Base-by-base conservation (phyloP, 2,113 vertebrate genomes). In the Channa argus region DNA sequence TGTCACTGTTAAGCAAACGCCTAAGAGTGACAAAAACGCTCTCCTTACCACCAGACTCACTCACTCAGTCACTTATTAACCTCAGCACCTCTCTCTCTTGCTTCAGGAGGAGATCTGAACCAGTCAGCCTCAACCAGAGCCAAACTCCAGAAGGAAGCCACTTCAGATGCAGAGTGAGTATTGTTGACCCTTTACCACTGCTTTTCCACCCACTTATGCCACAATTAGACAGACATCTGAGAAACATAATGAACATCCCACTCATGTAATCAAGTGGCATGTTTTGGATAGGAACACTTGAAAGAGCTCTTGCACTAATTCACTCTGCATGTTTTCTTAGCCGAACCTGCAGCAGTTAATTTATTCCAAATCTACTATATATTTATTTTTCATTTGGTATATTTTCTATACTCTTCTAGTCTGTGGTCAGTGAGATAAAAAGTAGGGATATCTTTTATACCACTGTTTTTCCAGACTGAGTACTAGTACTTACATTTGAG, bases 71-170 rank as follows among this genome's bases (percentile, higher is more conserved):
- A 4, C 54, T 47, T 15, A 44, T 41, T 76, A 55, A 88, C 83
- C 59, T 70, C 44, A 34, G 37, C 11, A 1, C 66, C 55, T 77
- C n/a, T 2, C 37, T 64, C 52, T 73, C 80, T 63, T 68, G 0
- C 86, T 86, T 13, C 91, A 99, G 98, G 94, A 85, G 97, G 97
- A 55, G 96, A 94, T 33, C 93, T 99, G 80, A 99, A 99, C 92
- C 94, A 88, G 82, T 97, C 97, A 33, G 93, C 96, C 1, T 89
- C 83, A 82, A 94, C 92, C 75, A 95, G 97, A 90, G 94, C 94
- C 79, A 95, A 91, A 88, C 84, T 94, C 34, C 88, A 89, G 2
- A 96, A 96, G 86, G 79, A 88, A 53, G 64, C 68, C 43, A 65
- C 93, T 83, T 85, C 94, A 59, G 93, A 94, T 5, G 77, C 94